Conservation (phyloP, 2,113 vertebrate species). For the Camelus bactrianus region DNA sequence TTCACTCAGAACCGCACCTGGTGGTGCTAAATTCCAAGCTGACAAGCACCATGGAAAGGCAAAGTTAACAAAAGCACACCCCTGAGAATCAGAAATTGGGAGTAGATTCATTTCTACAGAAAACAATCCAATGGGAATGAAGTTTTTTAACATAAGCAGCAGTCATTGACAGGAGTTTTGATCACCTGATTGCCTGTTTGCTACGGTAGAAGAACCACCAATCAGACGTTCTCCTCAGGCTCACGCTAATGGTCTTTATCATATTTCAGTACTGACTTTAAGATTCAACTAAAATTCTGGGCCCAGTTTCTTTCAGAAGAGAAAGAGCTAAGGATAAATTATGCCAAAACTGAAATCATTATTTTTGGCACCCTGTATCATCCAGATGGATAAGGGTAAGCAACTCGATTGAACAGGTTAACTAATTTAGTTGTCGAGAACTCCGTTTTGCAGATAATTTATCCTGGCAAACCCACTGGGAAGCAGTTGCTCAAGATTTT, state of each 20-base stretch:
- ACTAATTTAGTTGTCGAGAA: slow-evolving; percentile 52
- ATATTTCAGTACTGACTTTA: neutral
- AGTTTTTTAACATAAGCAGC: neutral
- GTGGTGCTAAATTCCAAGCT: neutral
- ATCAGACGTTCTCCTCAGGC: neutral
- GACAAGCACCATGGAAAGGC: neutral
- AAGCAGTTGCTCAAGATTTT: slow-evolving; percentile 59
- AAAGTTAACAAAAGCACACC: no score
- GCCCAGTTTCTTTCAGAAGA: neutral
- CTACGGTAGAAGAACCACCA: neutral
- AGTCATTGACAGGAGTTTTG: neutral
- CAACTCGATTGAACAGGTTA: slow-evolving; percentile 35
- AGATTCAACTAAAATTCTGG: neutral
- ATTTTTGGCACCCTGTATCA: slow-evolving; percentile 54
- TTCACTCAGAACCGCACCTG: neutral
- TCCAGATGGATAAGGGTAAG: slow-evolving; percentile 69
- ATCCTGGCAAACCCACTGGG: slow-evolving; percentile 57
- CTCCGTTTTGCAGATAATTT: slow-evolving; percentile 60
- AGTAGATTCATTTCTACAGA: neutral
- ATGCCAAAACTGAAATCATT: neutral
- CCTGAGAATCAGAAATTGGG: neutral
- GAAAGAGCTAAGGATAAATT: slow-evolving; percentile 60
- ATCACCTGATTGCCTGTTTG: neutral
- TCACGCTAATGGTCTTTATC: neutral
- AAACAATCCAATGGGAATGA: neutral